Base-by-base conservation (phyloP, 2,888 invertebrate genomes). In the Chaetogeoica ovagalla region DNA sequence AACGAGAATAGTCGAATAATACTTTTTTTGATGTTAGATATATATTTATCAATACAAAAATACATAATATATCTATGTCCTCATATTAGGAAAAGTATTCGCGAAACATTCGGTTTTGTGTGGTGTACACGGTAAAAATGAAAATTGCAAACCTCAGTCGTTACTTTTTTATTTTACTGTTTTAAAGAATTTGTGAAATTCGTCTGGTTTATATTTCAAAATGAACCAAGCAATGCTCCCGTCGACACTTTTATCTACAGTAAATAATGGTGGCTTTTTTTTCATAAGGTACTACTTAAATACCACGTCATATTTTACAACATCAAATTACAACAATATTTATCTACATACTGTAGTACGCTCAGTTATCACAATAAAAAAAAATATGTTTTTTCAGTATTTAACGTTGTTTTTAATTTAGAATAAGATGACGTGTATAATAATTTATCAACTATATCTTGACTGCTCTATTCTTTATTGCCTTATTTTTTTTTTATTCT, bases 361-460 rank as follows among this genome's bases (percentile, higher is more conserved):
- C 37, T 37, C 55, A 30, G 43, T 63, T 55, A 63, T 73, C 63
- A 21, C 21, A 37, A 2, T 30, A 55, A 2, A 21, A 2, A 21
- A 19, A 37, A 17, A n/a, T 52, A 60, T 2, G 23, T 55, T 48
- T 37, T 37, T 19, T 37, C n/a, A 55, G 23, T 30, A 37, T 30
- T 69, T 30, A 55, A 63, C 73, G 37, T 74, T 52, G 15, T 73
- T 73, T 73, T 63, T 37, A 37, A 63, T 37, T 73, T 37, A n/a
- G 62, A 62, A 30, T 30, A 30, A 73, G n/a, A 11, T 19, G 6
- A 62, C 11, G 4, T 17, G 9, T 21, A n/a, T n/a, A 59, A 48
- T 9, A 9, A 62, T 37, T 73, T 39, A 52, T 37, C 21, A 37
- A 37, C 52, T 39, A 63, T 74, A 63, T 63, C 63, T 48, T n/a